Conservation (phyloP, 1,140 invertebrate species). For the Calliphora vicina region DNA sequence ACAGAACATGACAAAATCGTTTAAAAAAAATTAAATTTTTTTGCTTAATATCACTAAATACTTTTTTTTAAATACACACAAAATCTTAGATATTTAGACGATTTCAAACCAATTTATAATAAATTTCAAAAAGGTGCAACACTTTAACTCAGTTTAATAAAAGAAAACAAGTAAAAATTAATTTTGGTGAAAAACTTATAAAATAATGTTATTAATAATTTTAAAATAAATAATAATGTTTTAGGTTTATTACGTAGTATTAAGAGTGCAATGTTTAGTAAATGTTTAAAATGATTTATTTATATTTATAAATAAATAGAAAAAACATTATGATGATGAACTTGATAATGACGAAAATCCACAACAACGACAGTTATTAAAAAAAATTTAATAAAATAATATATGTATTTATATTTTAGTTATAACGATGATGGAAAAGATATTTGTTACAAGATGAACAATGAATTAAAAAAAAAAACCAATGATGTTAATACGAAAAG, state of each 20-base stretch:
- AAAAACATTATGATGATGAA: no score
- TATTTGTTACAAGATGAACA: neutral
- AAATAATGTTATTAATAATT: neutral
- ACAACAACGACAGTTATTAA: neutral
- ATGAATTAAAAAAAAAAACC: neutral
- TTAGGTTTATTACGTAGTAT: no score
- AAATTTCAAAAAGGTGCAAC: neutral
- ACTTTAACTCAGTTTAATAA: neutral
- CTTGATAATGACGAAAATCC: no score
- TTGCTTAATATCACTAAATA: neutral
- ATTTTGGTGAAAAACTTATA: neutral
- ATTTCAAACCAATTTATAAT: neutral
- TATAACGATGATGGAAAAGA: neutral
- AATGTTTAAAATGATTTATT: no score
- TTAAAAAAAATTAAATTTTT: neutral
- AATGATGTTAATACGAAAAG: neutral
- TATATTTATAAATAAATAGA: no score
- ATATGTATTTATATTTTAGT: no score
- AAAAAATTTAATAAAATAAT: neutral
- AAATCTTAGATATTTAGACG: neutral
- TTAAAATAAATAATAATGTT: no score
- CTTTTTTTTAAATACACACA: neutral
- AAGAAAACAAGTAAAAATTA: neutral
- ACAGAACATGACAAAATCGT: neutral
- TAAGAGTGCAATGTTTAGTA: no score